Evolutionary conservation across 2,888 invertebrate genomes (phyloP).

Genomic region (Deilephila elpenor): DNA sequence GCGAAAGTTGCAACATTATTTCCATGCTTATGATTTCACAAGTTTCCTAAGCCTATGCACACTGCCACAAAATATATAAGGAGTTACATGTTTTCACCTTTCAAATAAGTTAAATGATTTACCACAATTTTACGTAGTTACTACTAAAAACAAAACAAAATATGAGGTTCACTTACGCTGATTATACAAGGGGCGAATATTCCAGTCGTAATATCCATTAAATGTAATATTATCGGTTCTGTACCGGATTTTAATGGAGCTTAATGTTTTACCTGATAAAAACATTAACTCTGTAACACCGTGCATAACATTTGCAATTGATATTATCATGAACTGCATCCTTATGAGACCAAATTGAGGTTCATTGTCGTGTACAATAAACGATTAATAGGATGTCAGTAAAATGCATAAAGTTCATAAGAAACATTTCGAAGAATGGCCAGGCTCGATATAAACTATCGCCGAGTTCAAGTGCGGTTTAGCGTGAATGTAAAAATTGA

Average conservation of each 20-base stretch:
- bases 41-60: no score
- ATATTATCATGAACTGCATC: slow-evolving; percentile 18
- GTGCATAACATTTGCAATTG: slow-evolving; percentile 11
- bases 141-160: neutral
- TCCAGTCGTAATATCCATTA: neutral
- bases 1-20: no score
- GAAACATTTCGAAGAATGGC: neutral
- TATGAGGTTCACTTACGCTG: neutral
- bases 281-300: slow-evolving; percentile 1
- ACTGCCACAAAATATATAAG: neutral
- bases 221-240: neutral
- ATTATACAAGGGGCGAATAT: neutral
- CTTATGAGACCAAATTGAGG: slow-evolving; percentile 22
- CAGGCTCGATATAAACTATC: no score
- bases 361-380: slow-evolving; percentile 15
- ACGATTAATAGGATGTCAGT: slow-evolving; percentile 12
- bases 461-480: no score
- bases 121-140: neutral
- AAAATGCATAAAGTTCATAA: slow-evolving; percentile 8
- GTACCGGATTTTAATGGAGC: neutral
- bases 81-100: neutral
- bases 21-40: no score
- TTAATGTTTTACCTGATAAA: slow-evolving; percentile 18
- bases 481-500: no score
- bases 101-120: neutral